phyloP scores from a whole-genome alignment of 2,888 invertebrate genomes.

The Agonum fuliginosum region DNA sequence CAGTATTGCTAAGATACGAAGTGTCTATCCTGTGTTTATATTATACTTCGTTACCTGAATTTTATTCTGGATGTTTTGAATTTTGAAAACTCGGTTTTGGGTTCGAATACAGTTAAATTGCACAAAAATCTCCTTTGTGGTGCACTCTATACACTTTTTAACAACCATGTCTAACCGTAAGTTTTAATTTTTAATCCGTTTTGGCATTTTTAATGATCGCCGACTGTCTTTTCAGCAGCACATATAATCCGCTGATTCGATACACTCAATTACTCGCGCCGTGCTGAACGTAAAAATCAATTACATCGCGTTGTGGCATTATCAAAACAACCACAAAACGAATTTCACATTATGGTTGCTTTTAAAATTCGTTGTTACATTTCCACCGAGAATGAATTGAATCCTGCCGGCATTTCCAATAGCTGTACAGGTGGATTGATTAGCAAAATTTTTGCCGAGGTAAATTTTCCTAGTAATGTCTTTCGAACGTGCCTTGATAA shows the following conservation, averaged over 20 bases:
- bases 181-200: too few relatives aligned
- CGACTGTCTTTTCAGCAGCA: not conserved
- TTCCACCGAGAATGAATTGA: not conserved
- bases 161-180: too few relatives aligned
- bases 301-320: constrained; percentile 38
- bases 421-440: not conserved
- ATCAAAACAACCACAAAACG: constrained; percentile 34
- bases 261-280: constrained; percentile 21
- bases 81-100: too few relatives aligned
- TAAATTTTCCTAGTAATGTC: not conserved
- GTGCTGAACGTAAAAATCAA: constrained; percentile 37
- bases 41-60: too few relatives aligned
- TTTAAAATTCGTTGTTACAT: constrained; percentile 33
- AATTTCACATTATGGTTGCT: constrained; percentile 39
- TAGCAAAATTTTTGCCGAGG: not conserved
- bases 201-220: too few relatives aligned
- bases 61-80: too few relatives aligned
- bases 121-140: too few relatives aligned
- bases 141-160: too few relatives aligned
- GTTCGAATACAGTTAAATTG: too few relatives aligned
- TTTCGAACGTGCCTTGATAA: not conserved
- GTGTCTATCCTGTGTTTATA: too few relatives aligned
- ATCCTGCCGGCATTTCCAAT: not conserved
- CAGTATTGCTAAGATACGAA: too few relatives aligned
- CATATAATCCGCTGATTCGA: constrained; percentile 40